These are phyloP conservation scores for Meloidogyne exigua DNA, from an alignment of 1,140 invertebrate genomes.

Conservation along the genomic window DNA sequence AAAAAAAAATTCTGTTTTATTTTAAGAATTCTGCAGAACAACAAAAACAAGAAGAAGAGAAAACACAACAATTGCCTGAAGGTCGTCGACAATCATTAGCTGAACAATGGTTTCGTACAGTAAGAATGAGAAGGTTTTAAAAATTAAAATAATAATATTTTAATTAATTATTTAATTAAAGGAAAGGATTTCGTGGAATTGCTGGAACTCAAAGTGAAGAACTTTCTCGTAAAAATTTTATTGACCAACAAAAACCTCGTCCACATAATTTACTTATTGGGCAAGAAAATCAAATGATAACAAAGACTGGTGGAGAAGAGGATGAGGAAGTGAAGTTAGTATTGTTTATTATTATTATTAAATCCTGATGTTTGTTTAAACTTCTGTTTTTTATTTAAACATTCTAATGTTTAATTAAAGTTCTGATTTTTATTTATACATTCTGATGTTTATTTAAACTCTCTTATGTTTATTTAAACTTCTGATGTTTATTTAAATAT, in stretches of 20 bases:
- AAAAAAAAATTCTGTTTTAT: no score
- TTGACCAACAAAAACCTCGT: neutral
- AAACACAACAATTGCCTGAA: conserved; percentile 10
- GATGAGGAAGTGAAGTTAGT: neutral
- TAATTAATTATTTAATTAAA: no score
- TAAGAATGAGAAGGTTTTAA: conserved; percentile 6
- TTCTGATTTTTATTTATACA: neutral
- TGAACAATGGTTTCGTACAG: conserved; percentile 28
- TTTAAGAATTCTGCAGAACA: neutral
- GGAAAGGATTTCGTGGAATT: conserved; percentile 4
- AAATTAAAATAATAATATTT: neutral
- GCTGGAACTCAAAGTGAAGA: conserved; percentile 2
- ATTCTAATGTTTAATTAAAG: neutral
- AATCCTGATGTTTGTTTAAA: neutral
- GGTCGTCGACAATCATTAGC: conserved; percentile 16
- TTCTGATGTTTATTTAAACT: neutral
- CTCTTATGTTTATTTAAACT: neutral
- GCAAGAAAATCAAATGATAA: neutral
- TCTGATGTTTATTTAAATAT: neutral
- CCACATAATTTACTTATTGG: neutral
- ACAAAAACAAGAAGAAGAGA: neutral
- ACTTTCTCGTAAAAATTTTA: neutral
- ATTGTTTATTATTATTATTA: neutral
- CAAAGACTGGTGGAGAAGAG: neutral
- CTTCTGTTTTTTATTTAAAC: no score